Percentiles rank a stretch among this genome's conserved stretches.
These are phyloP conservation scores for Melieria crassipennis DNA, from an alignment of 2,888 invertebrate species.

Conservation along the genomic window DNA sequence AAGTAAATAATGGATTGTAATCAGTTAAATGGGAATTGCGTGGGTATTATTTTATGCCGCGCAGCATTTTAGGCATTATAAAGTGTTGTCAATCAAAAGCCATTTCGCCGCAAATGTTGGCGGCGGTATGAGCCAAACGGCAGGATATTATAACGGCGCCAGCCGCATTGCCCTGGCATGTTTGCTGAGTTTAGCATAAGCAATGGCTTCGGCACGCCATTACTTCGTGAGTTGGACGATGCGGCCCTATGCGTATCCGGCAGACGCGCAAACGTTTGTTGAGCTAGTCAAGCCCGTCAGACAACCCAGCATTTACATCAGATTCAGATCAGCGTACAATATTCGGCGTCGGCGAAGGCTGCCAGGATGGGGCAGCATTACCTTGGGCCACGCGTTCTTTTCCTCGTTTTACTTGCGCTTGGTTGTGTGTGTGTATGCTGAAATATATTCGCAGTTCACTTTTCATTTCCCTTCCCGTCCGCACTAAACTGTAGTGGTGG, in stretches of 20 bases:
- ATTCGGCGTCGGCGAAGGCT: slow-evolving; percentile 30
- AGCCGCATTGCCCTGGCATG: neutral
- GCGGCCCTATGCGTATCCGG: neutral
- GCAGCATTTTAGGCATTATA: slow-evolving; percentile 24
- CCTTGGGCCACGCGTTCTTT: slow-evolving; percentile 35
- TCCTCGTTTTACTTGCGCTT: slow-evolving; percentile 4
- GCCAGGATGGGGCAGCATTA: slow-evolving; percentile 36
- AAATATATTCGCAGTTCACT: slow-evolving; percentile 33
- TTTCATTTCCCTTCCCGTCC: slow-evolving; percentile 30
- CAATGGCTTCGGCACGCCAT: no score
- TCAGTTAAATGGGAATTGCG: slow-evolving; percentile 21
- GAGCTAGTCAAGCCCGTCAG: neutral
- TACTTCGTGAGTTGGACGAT: neutral
- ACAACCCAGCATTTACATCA: slow-evolving; percentile 28
- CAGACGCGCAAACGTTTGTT: neutral
- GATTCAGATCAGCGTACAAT: slow-evolving; percentile 33
- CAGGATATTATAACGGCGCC: slow-evolving; percentile 15
- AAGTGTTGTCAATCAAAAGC: slow-evolving; percentile 27
- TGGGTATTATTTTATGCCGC: slow-evolving; percentile 19
- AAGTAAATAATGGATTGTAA: slow-evolving; percentile 10
- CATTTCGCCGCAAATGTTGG: slow-evolving; percentile 1
- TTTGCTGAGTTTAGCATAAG: neutral
- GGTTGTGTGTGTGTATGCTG: neutral
- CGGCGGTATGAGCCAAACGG: neutral
- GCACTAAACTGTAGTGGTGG: neutral